Conservation (phyloP, 2,888 invertebrate species). For the Pandemis heparana region DNA sequence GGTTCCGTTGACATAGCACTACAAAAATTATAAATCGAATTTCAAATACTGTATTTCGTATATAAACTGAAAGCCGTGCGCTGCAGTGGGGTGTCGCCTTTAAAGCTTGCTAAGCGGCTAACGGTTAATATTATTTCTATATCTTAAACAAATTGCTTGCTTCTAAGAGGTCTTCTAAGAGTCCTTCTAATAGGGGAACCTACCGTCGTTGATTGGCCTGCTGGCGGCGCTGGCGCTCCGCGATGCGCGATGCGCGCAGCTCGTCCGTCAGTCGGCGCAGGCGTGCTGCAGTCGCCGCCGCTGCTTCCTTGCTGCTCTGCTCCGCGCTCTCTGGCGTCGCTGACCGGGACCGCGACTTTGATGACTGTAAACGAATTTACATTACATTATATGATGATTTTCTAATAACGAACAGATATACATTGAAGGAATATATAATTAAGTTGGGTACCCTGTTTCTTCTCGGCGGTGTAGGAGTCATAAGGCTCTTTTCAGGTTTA, state of each 20-base stretch:
- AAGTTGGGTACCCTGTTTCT: conserved; percentile 83
- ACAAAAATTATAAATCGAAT: conserved; percentile 27
- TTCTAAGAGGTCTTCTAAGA: too few species aligned
- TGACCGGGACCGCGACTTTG: conserved; percentile 88
- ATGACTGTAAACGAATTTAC: conserved; percentile 74
- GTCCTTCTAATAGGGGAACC: neutral
- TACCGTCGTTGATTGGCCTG: conserved; percentile 75
- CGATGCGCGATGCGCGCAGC: conserved; percentile 82
- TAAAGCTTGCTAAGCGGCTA: too few species aligned
- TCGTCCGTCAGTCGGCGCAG: conserved; percentile 91
- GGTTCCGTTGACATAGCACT: conserved; percentile 84
- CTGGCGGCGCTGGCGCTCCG: conserved; percentile 76
- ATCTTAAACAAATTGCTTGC: too few species aligned
- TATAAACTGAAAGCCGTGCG: too few species aligned
- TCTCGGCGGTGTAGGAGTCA: conserved; percentile 90
- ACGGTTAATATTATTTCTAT: too few species aligned
- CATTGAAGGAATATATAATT: conserved; percentile 36
- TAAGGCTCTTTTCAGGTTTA: conserved; percentile 75
- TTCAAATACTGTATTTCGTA: neutral
- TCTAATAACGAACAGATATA: neutral
- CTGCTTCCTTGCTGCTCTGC: conserved; percentile 54
- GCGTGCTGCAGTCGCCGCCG: conserved; percentile 83
- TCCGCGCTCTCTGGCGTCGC: conserved; percentile 86
- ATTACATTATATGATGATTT: neutral
- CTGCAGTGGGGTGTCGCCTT: too few species aligned